phyloP scores from a whole-genome alignment of 2,113 vertebrate genomes.

The Agelaius phoeniceus region DNA sequence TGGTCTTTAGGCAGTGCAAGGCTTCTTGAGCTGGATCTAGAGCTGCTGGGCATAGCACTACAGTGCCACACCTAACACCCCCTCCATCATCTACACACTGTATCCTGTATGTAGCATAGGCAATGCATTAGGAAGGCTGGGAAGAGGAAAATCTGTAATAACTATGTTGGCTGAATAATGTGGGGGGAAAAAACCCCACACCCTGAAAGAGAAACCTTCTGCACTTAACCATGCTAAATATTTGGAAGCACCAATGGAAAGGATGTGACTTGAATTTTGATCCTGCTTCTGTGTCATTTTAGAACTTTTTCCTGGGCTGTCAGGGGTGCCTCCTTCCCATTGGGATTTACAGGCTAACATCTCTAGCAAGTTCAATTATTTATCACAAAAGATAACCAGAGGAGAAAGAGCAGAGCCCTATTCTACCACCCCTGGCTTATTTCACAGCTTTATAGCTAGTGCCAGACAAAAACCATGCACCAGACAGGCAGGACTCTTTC shows the following conservation, averaged over 20 bases:
- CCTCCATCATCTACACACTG: neutral
- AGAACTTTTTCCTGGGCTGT: neutral
- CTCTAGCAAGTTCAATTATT: neutral
- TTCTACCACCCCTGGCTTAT: neutral
- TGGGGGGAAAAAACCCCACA: fast-evolving
- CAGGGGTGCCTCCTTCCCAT: neutral
- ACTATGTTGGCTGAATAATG: fast-evolving
- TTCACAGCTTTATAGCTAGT: neutral
- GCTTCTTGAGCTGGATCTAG: neutral
- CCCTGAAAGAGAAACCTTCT: neutral
- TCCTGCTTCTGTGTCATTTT: neutral
- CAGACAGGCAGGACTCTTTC: neutral
- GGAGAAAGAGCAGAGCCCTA: neutral
- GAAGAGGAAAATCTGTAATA: neutral
- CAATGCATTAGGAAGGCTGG: neutral
- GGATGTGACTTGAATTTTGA: neutral
- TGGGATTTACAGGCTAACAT: neutral
- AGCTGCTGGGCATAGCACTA: neutral
- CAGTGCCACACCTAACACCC: neutral
- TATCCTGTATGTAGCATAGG: neutral
- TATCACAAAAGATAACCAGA: neutral
- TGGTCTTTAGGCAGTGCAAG: neutral
- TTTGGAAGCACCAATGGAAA: neutral
- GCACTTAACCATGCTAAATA: neutral
- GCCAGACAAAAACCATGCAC: neutral